Evolutionary conservation across 2,888 invertebrate species (phyloP).

Genomic region (Spisula subtruncata): DNA sequence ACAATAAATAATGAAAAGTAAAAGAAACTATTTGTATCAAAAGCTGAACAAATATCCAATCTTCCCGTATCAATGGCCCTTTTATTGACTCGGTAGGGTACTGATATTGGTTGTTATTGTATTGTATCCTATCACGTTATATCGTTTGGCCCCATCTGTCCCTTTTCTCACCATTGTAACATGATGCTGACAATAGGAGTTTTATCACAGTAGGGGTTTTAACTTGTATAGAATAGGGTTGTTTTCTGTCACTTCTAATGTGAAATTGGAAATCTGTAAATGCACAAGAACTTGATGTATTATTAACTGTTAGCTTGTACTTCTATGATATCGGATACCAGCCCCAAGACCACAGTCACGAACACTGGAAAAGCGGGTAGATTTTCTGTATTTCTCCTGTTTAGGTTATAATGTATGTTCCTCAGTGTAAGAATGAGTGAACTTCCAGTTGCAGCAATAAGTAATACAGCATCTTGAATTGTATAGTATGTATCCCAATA

Average conservation of each 20-base stretch:
- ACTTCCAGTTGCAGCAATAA: too few relatives aligned
- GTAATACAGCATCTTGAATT: too few relatives aligned
- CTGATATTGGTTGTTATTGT: background rate
- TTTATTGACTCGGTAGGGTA: background rate
- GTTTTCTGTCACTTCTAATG: background rate
- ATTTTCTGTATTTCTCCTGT: too few relatives aligned
- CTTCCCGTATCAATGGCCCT: background rate
- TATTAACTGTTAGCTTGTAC: background rate
- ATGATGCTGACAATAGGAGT: background rate
- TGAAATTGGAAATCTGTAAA: background rate
- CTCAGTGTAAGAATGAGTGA: too few relatives aligned
- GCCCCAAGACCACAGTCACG: too few relatives aligned
- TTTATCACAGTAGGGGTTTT: background rate
- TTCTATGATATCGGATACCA: too few relatives aligned
- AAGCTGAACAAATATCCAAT: background rate
- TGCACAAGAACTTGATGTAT: background rate
- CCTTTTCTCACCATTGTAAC: conserved; percentile 22
- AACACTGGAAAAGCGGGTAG: too few relatives aligned
- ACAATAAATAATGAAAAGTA: background rate
- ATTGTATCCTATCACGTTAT: background rate
- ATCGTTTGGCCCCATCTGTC: conserved; percentile 9
- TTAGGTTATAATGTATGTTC: too few relatives aligned
- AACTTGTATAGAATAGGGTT: background rate
- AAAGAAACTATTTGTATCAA: background rate
- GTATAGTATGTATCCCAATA: too few relatives aligned